phyloP scores from a whole-genome alignment of 2,888 invertebrate species.

The Polydrusus tereticollis region DNA sequence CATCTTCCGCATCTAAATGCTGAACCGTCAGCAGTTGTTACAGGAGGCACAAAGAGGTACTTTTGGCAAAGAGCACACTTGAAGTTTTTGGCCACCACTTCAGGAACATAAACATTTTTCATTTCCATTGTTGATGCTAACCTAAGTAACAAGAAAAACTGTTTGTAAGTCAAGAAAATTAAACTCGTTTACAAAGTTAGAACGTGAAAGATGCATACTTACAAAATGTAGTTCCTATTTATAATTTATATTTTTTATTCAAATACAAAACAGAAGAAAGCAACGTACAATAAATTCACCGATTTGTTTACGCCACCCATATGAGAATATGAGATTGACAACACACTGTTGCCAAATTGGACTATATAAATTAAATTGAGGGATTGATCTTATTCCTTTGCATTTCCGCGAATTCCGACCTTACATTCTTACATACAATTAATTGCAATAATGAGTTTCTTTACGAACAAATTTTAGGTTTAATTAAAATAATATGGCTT shows the following conservation, averaged over 20 bases:
- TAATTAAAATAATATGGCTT: background rate
- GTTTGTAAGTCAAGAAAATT: background rate
- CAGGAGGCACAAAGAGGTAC: slow-evolving; percentile 49
- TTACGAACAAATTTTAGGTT: no score
- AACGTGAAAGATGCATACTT: slow-evolving; percentile 1
- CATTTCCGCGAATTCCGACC: no score
- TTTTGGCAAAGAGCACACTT: slow-evolving; percentile 47
- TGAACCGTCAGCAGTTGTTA: slow-evolving; percentile 39
- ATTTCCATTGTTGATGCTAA: slow-evolving; percentile 4
- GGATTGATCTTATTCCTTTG: no score
- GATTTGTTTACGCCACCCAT: no score
- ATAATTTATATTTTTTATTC: background rate
- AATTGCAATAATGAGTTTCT: no score
- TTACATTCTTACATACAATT: no score
- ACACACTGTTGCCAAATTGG: background rate
- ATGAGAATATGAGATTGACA: no score
- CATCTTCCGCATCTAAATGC: slow-evolving; percentile 46
- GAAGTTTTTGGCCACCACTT: slow-evolving; percentile 29
- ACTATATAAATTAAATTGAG: background rate
- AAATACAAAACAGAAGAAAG: no score
- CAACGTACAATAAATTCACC: no score
- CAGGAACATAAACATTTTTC: slow-evolving; percentile 30
- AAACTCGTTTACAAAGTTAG: background rate
- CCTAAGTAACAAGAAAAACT: slow-evolving; percentile 3
- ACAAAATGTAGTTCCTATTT: background rate